Evolutionary conservation across 2,113 vertebrate species (phyloP).

Genomic region (Madoqua kirkii): DNA sequence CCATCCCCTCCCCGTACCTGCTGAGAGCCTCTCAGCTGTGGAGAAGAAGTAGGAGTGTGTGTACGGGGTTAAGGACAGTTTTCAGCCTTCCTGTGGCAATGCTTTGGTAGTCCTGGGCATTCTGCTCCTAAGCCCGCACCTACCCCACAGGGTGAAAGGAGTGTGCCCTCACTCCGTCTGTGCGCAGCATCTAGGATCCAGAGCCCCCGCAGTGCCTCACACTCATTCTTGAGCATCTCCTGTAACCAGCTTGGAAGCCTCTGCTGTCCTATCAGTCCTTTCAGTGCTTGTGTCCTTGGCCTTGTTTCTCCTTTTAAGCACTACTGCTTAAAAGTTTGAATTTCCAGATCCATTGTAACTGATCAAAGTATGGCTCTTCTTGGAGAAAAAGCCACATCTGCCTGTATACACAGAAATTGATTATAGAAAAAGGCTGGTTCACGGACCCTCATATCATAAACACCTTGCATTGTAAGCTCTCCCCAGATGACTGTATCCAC

Average conservation of each 20-base stretch:
- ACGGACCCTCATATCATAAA: background rate
- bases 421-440: background rate
- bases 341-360: background rate
- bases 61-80: background rate
- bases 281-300: background rate
- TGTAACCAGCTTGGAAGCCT: background rate
- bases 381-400: background rate
- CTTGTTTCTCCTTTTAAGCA: background rate
- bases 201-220: background rate
- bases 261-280: background rate
- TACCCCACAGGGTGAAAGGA: background rate
- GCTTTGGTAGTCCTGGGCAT: background rate
- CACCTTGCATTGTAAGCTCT: background rate
- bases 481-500: background rate
- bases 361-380: background rate
- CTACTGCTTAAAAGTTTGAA: background rate
- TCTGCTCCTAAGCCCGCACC: background rate
- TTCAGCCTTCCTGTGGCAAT: background rate
- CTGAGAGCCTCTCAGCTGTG: background rate
- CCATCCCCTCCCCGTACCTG: background rate
- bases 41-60: background rate
- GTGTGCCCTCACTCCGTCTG: background rate
- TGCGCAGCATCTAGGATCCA: background rate
- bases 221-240: background rate
- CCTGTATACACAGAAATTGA: background rate